A percentile compares a stretch with the other conserved stretches of the same genome.
Conservation (phyloP, 2,113 vertebrate species). For the Pangasianodon gigas region DNA sequence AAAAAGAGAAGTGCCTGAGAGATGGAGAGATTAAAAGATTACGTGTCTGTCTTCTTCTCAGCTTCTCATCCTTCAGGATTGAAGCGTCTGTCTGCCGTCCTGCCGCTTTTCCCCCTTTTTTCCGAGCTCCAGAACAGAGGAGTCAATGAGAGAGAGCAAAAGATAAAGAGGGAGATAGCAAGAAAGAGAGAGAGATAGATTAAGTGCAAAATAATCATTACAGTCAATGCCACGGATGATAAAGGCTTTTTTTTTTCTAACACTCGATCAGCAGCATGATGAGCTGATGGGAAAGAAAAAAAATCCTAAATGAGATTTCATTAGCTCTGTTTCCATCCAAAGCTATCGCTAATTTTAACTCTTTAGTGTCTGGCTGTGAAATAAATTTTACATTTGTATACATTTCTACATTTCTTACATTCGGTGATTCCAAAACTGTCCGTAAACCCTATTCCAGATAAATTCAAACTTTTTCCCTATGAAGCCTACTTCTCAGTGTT, state of each 20-base stretch:
- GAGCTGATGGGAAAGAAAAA: background rate
- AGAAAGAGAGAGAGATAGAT: background rate
- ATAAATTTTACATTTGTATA: background rate
- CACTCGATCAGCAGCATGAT: background rate
- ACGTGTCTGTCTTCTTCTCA: slow-evolving; percentile 64
- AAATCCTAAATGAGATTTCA: background rate
- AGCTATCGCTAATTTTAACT: background rate
- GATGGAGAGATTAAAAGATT: slow-evolving; percentile 76
- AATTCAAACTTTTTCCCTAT: background rate
- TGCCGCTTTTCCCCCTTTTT: background rate
- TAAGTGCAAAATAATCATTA: slow-evolving; percentile 23
- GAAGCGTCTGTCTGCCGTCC: slow-evolving; percentile 1
- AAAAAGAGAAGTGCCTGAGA: slow-evolving; percentile 55
- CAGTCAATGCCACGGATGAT: slow-evolving; percentile 12
- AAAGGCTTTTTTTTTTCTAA: background rate
- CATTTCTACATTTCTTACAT: background rate
- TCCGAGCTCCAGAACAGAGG: slow-evolving; percentile 54
- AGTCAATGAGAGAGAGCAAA: slow-evolving; percentile 5
- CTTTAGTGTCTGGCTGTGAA: background rate
- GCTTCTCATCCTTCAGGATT: slow-evolving; percentile 55
- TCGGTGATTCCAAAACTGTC: background rate
- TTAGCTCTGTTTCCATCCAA: background rate
- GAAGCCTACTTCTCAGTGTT: background rate
- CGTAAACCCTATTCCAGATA: background rate
- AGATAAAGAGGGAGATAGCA: background rate